phyloP scores from a whole-genome alignment of 2,797 vertebrate genomes.

The Enteromius fasciolatus region DNA sequence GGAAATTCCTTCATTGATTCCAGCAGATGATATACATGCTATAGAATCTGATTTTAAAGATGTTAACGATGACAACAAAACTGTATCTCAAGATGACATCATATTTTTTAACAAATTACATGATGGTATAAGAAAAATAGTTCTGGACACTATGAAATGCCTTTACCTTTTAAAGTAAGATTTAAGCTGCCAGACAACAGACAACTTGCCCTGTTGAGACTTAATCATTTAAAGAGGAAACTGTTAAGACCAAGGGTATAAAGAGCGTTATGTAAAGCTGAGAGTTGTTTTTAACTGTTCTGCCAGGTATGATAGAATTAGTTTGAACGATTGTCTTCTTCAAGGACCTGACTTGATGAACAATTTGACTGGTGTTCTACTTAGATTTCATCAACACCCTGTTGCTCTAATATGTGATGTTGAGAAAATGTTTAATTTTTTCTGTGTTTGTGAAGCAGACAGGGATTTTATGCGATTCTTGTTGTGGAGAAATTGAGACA shows the following conservation, averaged over 20 bases:
- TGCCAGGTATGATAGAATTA: not conserved
- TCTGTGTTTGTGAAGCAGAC: slow-evolving; percentile 10
- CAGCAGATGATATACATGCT: not conserved
- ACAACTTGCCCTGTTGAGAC: too few species aligned
- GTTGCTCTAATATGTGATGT: not conserved
- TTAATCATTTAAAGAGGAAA: too few species aligned
- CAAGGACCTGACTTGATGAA: slow-evolving; percentile 1
- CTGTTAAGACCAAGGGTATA: not conserved
- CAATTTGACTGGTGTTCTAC: not conserved
- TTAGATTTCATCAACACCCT: not conserved
- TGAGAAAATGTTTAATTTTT: too few species aligned
- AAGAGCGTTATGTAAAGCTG: not conserved
- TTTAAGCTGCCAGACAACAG: too few species aligned
- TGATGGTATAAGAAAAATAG: not conserved
- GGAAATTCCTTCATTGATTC: not conserved
- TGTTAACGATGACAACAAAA: not conserved
- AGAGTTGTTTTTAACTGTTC: not conserved
- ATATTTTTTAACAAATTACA: not conserved
- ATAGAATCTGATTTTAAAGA: slow-evolving; percentile 25
- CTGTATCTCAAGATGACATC: not conserved
- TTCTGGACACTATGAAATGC: slow-evolving; percentile 4
- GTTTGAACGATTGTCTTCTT: not conserved
- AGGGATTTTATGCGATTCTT: slow-evolving; percentile 19
- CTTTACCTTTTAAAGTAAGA: not conserved
- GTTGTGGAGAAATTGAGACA: slow-evolving; percentile 40